Conservation (phyloP, 2,113 vertebrate genomes). For the Lepus timidus region DNA sequence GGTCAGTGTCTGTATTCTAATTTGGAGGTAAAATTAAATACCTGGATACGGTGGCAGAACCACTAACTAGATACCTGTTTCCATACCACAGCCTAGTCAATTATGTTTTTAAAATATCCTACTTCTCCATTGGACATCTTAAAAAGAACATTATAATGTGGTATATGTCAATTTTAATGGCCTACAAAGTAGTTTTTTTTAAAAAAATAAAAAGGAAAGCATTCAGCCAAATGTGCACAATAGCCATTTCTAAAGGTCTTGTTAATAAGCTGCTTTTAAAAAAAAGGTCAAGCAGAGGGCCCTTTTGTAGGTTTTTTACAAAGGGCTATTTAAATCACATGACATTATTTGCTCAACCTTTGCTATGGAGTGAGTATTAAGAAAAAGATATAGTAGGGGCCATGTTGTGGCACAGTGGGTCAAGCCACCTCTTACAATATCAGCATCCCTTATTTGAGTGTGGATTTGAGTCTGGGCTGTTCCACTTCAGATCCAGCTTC, state of each 20-base stretch:
- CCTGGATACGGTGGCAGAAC: not conserved
- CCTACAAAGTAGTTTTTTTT: slow-evolving; percentile 65
- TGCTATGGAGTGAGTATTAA: not conserved
- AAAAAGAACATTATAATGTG: not conserved
- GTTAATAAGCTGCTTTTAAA: slow-evolving; percentile 57
- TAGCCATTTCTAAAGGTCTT: slow-evolving; percentile 48
- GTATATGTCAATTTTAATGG: slow-evolving; percentile 61
- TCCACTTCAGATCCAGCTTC: too few relatives aligned
- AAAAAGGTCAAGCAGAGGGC: slow-evolving; percentile 18
- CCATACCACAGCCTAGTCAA: not conserved
- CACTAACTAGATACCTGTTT: not conserved
- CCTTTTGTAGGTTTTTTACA: slow-evolving; percentile 6
- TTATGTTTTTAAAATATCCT: slow-evolving; percentile 42
- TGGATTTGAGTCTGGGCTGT: too few relatives aligned
- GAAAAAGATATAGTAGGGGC: not conserved
- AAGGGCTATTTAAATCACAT: slow-evolving; percentile 67
- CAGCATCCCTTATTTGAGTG: too few relatives aligned
- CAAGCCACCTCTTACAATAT: too few relatives aligned
- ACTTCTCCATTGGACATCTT: slow-evolving; percentile 39
- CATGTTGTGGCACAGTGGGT: too few relatives aligned
- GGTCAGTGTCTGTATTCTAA: not conserved
- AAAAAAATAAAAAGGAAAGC: slow-evolving; percentile 57
- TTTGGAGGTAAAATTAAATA: slow-evolving; percentile 56
- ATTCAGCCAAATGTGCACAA: slow-evolving; percentile 50
- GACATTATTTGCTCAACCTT: not conserved